Base-by-base conservation (phyloP, 1,140 invertebrate species). In the Zaprionus africanus region DNA sequence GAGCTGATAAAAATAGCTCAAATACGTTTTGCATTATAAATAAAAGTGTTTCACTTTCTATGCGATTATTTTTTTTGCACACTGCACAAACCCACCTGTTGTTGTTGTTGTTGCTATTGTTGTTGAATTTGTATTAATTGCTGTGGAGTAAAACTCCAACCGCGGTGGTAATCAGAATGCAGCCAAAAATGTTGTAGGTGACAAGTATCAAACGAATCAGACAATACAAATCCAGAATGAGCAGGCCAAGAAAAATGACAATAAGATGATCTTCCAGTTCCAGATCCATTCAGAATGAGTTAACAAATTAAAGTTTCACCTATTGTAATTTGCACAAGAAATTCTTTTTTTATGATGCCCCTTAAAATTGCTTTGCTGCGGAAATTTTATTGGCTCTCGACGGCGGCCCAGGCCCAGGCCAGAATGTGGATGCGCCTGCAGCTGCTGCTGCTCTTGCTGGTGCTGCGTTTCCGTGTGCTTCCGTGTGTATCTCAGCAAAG, bases 1-100 rank as follows among this genome's bases (percentile, higher is more conserved):
- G 19, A 74, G 69, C 63, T 72, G 60, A 64, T 79, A 83, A 72
- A 83, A 80, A 87, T 88, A 87, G 53, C 54, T 24, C 67, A 66
- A 63, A 26, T 24, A 26, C 38, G 7, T 13, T 69, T 51, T 59
- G 60, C n/a, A 12, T 34, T 58, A 58, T 57, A 74, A 19, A 62
- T 38, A 43, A 24, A 70, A 43, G 58, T 81, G 63, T 75, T 60
- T 63, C 49, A 75, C 71, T 85, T 81, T 85, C 66, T 41, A 57
- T 56, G 31, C 51, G 24, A 61, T 65, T 70, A 7, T 41, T 56
- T 43, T 46, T 24, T 79, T 46, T 74, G 51, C 49, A 41, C 56
- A 22, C 4, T 66, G 24, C 9, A 15, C 22, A 53, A 65, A 78
- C 83, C 76, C 82, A 86, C 82, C 82, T 86, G 82, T 86, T 86